phyloP scores from a whole-genome alignment of 2,113 vertebrate genomes.

The Pterocles gutturalis region DNA sequence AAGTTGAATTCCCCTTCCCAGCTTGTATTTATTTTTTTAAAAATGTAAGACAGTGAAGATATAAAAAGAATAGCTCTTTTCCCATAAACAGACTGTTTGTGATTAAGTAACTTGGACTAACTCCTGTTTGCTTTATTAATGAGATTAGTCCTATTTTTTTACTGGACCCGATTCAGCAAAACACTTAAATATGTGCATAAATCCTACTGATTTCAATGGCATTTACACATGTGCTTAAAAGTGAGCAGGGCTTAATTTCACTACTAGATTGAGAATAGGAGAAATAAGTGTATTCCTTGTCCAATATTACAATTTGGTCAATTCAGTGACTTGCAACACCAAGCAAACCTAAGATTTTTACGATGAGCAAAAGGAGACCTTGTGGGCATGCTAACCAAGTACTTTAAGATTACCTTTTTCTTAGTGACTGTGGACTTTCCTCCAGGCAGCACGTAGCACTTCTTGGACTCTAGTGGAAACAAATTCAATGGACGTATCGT shows the following conservation, averaged over 20 bases:
- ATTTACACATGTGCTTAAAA: slow-evolving; percentile 27
- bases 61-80: not conserved
- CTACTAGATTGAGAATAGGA: not conserved
- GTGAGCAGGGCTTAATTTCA: slow-evolving; percentile 7
- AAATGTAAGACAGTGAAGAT: not conserved
- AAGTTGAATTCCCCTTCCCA: not conserved
- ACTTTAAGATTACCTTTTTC: not conserved
- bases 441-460: not conserved
- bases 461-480: not conserved
- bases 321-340: not conserved
- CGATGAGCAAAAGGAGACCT: not conserved
- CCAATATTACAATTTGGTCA: not conserved
- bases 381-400: not conserved
- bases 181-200: slow-evolving; percentile 42
- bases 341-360: not conserved
- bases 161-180: slow-evolving; percentile 13
- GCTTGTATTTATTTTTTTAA: not conserved
- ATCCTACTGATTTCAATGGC: not conserved
- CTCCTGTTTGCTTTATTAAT: not conserved
- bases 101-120: slow-evolving; percentile 20
- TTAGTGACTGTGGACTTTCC: not conserved
- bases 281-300: not conserved
- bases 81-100: not conserved
- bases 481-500: rapidly evolving
- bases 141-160: slow-evolving; percentile 33